Evolutionary conservation across 2,113 vertebrate species (phyloP), one percentile per base, ranked within the genome.

Genomic region (Turnix velox): DNA sequence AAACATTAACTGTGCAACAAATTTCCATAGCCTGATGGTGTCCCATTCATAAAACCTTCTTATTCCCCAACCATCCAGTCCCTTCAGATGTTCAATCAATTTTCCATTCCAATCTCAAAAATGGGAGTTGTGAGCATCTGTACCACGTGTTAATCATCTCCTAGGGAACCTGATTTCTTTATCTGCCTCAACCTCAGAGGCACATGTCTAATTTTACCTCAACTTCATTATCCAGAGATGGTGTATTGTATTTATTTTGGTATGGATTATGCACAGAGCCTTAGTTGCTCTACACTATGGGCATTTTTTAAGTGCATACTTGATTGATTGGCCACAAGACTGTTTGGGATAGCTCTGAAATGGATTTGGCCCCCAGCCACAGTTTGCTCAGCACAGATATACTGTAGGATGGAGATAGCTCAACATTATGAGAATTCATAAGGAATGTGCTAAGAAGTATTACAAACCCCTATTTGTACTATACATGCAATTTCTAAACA

Each of bases 301-400:
- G 82, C 84, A 77, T 87, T 93, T 96, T 62, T 1, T 79, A 94
- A 91, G 93, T 77, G 94, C 87, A 91, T 89, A 95, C 91, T 83
- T 94, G 94, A 96, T 85, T 94, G 95, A 96, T 94, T 95, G 91
- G 94, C 91, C 96, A 95, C 92, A 95, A 95, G 95, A 96, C 94
- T 87, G 74, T 82, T 93, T 85, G 92, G 87, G 94, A 96, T 54
- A 69, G 92, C 94, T 92, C 81, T 93, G 94, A 96, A 96, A 96
- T 95, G 92, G 94, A 96, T 94, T 96, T 96, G 96, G 94, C 95
- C 89, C 89, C 91, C 80, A 92, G 96, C 94, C 93, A 94, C 1
- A 0, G 74, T 93, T 94, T 94, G 89, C 91, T 95, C 87, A 77
- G 88, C 79, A 92, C 20, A 90, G 87, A 90, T 92, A 94, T 1